phyloP scores from a whole-genome alignment of 2,797 vertebrate genomes.

The Avahi laniger region DNA sequence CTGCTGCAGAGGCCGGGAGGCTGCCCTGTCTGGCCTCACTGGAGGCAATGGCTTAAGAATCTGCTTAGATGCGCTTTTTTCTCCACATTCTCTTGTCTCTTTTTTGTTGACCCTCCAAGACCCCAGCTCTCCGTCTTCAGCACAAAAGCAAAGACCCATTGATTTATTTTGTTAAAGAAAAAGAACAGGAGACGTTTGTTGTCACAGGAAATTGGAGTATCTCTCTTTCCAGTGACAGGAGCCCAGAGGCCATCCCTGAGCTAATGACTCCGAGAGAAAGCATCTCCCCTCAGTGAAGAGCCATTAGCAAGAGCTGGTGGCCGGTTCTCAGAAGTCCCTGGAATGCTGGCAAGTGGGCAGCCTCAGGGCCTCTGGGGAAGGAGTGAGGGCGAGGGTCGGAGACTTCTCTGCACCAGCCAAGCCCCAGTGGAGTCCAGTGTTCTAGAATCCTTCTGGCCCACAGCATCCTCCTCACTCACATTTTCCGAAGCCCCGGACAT shows the following conservation, averaged over 20 bases:
- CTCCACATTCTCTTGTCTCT: not conserved
- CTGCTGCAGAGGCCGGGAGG: not conserved
- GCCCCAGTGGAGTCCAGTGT: not conserved
- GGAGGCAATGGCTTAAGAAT: not conserved
- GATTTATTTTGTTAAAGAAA: conserved; percentile 53
- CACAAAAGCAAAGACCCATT: conserved; percentile 45
- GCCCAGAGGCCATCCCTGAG: not conserved
- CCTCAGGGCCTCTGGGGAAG: not conserved
- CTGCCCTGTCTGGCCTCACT: not conserved
- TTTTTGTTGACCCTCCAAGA: conserved; percentile 39
- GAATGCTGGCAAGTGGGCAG: not conserved
- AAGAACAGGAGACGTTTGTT: not conserved
- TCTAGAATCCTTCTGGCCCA: not conserved
- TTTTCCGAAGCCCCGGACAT: not conserved
- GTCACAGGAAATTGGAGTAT: conserved; percentile 27
- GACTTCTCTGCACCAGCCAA: not conserved
- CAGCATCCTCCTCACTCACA: too few relatives aligned
- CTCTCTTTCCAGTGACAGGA: not conserved
- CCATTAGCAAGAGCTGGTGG: not conserved
- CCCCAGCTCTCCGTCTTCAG: not conserved
- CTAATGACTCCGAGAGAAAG: not conserved
- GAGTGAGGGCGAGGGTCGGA: not conserved
- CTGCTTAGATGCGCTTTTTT: conserved; percentile 14
- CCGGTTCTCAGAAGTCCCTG: not conserved
- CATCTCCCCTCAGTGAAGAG: not conserved